phyloP scores from a whole-genome alignment of 2,113 vertebrate genomes.

The Cheilinus undulatus region DNA sequence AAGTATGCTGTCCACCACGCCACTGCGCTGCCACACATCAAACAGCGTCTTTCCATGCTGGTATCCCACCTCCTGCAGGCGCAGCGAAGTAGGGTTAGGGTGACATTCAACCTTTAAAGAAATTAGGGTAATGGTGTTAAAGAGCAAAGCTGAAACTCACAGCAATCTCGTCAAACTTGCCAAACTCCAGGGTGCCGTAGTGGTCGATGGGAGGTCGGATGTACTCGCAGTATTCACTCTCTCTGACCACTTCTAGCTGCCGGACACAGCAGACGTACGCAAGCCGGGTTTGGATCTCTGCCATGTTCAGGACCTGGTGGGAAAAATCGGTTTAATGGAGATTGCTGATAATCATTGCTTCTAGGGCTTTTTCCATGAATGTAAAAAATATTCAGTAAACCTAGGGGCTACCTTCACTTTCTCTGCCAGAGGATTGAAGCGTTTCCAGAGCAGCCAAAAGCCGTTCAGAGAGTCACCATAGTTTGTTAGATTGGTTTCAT shows the following conservation, averaged over 20 bases:
- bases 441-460: conserved; percentile 99
- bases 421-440: conserved; percentile 92
- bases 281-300: conserved; percentile 94
- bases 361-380: too few species aligned
- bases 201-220: conserved; percentile 92
- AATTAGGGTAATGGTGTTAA: background rate
- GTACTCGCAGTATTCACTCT: conserved; percentile 93
- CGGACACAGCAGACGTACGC: conserved; percentile 95
- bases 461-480: conserved; percentile 93
- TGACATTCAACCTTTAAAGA: background rate
- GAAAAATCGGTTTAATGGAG: background rate
- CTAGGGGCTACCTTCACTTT: conserved; percentile 92
- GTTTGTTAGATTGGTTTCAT: conserved; percentile 96
- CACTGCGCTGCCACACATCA: conserved; percentile 90
- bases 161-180: conserved; percentile 93
- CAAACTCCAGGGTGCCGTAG: conserved; percentile 92
- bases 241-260: conserved; percentile 93
- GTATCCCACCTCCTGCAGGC: conserved; percentile 91
- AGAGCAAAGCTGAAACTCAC: conserved; percentile 79
- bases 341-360: background rate
- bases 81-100: background rate
- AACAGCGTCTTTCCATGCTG: conserved; percentile 93
- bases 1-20: conserved; percentile 92
- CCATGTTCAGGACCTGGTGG: conserved; percentile 93
- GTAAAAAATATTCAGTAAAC: too few species aligned